A percentile compares a stretch with the other conserved stretches of the same genome.
These are phyloP conservation scores for Tadarida brasiliensis DNA, from an alignment of 2,797 vertebrate species.

Conservation along the genomic window DNA sequence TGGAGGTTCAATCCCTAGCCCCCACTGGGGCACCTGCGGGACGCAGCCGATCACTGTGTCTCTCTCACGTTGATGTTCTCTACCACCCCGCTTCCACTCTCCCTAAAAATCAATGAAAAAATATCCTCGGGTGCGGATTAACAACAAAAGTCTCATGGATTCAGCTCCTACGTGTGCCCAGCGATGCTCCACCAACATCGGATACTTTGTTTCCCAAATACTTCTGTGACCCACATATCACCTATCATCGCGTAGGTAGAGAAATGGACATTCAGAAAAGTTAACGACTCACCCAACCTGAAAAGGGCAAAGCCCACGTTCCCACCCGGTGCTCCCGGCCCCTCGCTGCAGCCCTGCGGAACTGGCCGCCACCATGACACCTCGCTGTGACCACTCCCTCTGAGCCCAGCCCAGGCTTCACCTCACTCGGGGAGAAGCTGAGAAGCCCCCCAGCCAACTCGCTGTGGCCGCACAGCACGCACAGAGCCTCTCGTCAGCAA, in stretches of 20 bases:
- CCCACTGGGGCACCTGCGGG: too few species aligned
- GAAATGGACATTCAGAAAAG: neutral
- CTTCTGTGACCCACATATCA: neutral
- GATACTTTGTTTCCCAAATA: neutral
- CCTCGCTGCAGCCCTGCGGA: neutral
- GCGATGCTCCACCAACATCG: neutral
- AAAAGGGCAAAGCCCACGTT: neutral
- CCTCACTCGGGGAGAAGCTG: neutral
- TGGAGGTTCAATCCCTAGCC: too few species aligned
- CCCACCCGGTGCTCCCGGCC: neutral
- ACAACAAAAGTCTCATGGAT: neutral
- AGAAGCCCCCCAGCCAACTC: neutral
- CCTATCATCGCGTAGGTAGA: neutral
- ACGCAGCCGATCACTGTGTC: too few species aligned
- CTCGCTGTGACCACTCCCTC: neutral
- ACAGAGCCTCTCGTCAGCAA: neutral
- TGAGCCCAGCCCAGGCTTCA: neutral
- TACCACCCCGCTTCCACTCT: too few species aligned
- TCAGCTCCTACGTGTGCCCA: neutral
- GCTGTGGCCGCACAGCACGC: neutral
- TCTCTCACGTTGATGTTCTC: too few species aligned
- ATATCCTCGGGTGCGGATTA: too few species aligned
- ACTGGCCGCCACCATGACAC: accelerated
- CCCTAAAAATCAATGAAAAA: too few species aligned
- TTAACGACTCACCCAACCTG: neutral